Evolutionary conservation across 2,113 vertebrate genomes (phyloP).

Genomic region (Atractosteus spatula): DNA sequence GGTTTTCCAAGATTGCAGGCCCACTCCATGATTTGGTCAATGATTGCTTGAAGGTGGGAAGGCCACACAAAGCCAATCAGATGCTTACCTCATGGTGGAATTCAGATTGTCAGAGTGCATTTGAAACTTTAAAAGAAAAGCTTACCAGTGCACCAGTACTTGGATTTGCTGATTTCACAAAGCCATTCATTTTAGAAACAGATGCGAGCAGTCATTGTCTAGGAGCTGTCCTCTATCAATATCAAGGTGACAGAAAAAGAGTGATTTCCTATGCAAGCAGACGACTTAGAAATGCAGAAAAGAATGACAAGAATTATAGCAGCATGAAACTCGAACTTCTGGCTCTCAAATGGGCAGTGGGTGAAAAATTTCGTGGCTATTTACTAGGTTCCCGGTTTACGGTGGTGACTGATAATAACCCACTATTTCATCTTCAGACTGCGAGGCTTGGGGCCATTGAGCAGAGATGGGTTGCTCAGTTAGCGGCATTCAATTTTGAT

Average conservation of each 20-base stretch:
- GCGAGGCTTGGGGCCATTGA: slow-evolving; percentile 10
- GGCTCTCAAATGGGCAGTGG: too few relatives aligned
- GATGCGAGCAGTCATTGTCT: slow-evolving; percentile 12
- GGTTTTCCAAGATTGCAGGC: too few relatives aligned
- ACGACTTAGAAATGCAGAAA: neutral
- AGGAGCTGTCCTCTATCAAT: slow-evolving; percentile 16
- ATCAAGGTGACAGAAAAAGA: slow-evolving; percentile 2
- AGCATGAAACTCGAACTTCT: too few relatives aligned
- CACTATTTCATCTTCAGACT: slow-evolving; percentile 12
- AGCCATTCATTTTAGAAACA: slow-evolving; percentile 15
- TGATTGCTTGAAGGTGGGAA: too few relatives aligned
- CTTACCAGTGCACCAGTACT: slow-evolving; percentile 11
- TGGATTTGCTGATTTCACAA: slow-evolving; percentile 1
- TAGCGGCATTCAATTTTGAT: slow-evolving; percentile 20
- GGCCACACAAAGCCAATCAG: too few relatives aligned
- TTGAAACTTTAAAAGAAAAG: slow-evolving; percentile 1
- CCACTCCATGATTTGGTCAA: too few relatives aligned
- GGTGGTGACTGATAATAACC: slow-evolving; percentile 27
- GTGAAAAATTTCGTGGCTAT: too few relatives aligned
- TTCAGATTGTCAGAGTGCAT: too few relatives aligned
- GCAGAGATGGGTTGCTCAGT: slow-evolving; percentile 20
- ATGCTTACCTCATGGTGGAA: too few relatives aligned
- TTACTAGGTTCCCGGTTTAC: too few relatives aligned
- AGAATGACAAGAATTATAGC: too few relatives aligned
- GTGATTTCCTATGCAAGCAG: slow-evolving; percentile 20